phyloP scores from a whole-genome alignment of 1,140 invertebrate genomes.

The Agraylea sexmaculata region DNA sequence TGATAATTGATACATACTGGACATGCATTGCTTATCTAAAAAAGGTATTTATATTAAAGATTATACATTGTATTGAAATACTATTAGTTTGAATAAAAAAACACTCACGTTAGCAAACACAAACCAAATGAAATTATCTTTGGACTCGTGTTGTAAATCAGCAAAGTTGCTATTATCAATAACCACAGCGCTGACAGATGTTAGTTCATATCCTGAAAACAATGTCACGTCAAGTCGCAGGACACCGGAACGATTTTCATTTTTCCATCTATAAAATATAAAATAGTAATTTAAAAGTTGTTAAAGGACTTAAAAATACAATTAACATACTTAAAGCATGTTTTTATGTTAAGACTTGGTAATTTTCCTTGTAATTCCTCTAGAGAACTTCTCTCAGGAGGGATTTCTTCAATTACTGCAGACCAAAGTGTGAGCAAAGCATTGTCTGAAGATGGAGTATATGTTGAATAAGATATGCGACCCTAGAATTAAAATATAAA shows the following conservation, averaged over 20 bases:
- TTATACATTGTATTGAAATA: conserved; percentile 14
- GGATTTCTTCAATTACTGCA: conserved; percentile 45
- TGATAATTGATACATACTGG: conserved; percentile 47
- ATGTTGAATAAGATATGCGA: conserved; percentile 46
- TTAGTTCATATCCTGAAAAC: conserved; percentile 50
- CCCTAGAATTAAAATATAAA: conserved; percentile 31
- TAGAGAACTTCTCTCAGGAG: conserved; percentile 43
- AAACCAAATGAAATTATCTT: conserved; percentile 49
- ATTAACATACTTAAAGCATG: conserved; percentile 51
- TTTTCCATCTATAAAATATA: conserved; percentile 41
- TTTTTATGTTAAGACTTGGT: conserved; percentile 45
- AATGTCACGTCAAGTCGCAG: conserved; percentile 45
- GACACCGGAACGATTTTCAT: conserved; percentile 42
- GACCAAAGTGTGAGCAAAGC: conserved; percentile 43
- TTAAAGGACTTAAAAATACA: no score
- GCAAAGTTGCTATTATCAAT: conserved; percentile 38
- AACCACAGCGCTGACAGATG: conserved; percentile 37
- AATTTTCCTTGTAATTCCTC: conserved; percentile 49
- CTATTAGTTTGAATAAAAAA: conserved; percentile 14
- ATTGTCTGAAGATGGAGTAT: conserved; percentile 40
- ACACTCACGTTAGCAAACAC: conserved; percentile 48
- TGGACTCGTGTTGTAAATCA: conserved; percentile 43
- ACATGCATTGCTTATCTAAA: conserved; percentile 41
- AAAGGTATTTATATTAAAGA: conserved; percentile 13
- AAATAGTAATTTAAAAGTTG: conserved; percentile 22